Base-by-base conservation (phyloP, 2,797 vertebrate genomes). In the Micromesistius poutassou region DNA sequence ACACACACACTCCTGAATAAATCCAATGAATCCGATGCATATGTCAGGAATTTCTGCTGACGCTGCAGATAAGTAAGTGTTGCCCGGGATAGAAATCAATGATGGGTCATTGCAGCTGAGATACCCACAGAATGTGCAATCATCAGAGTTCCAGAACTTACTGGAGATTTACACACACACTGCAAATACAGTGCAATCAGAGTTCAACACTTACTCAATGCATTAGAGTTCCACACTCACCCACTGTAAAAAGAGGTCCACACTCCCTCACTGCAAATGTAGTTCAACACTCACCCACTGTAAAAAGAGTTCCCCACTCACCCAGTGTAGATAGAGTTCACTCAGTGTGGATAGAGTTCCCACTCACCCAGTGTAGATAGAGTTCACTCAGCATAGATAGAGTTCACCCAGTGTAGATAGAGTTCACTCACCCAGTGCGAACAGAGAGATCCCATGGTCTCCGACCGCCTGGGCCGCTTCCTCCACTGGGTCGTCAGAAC, bases 361-460 rank as follows among this genome's bases (percentile, higher is more conserved):
- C 28, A 55, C 16, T 31, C 28, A 70, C 76, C 46, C 46, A 36
- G 16, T 40, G 14, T 62, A 62, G 1, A 25, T 30, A 70, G 66
- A 70, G 25, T n/a, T 28, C 66, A 68, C 66, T 68, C 66, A 68
- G n/a, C n/a, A n/a, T 40, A 40, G 66, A 19, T 19, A 19, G 55
- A 19, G 4, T 55, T 2, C 38, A 66, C 25, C 46, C 46, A 19
- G 2, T 50, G 46, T 19, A 50, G 19, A 3, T 22, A 19, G 46
- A 50, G 42, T 10, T 19, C 46, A 22, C 46, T 50, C 46, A 50
- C 46, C 46, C 46, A 50, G 16, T 50, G 96, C 94, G 89, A 94
- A 97, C 55, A 96, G 89, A 0, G 95, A 95, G 77, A 97, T 95
- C 0, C 96, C 96, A 9, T n/a, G 79, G 79, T 96, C 94, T 70